Conservation (phyloP, 2,797 vertebrate species). For the Sebastes diploproa region DNA sequence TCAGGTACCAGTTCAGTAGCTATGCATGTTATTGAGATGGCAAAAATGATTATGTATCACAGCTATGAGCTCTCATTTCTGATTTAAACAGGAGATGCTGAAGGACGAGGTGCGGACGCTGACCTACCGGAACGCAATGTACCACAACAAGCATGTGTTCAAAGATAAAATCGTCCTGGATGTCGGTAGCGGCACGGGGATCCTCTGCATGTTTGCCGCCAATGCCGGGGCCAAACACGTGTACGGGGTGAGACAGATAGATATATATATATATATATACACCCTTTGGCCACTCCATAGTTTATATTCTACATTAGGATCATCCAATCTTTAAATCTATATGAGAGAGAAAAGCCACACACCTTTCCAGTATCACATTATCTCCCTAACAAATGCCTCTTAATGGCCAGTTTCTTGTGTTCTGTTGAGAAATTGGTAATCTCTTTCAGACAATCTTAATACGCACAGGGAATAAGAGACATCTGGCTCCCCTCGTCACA, state of each 20-base stretch:
- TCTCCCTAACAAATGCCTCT: background rate
- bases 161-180: constrained; percentile 97
- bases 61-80: background rate
- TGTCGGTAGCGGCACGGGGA: constrained; percentile 96
- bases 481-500: constrained; percentile 24
- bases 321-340: background rate
- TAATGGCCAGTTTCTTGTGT: background rate
- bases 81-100: constrained; percentile 91
- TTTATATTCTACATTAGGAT: background rate
- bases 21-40: background rate
- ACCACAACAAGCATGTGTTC: constrained; percentile 99
- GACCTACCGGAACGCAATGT: constrained; percentile 98
- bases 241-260: constrained; percentile 89
- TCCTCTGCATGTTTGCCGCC: constrained; percentile 98
- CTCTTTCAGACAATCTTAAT: constrained; percentile 13
- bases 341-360: background rate
- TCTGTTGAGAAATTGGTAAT: constrained; percentile 27
- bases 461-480: constrained; percentile 13
- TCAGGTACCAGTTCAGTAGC: background rate
- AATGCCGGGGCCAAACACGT: constrained; percentile 98
- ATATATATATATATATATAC: background rate
- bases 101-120: constrained; percentile 97
- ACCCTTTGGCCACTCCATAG: background rate
- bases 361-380: constrained; percentile 1
- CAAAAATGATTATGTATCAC: background rate